phyloP scores from a whole-genome alignment of 2,888 invertebrate species.

The Rotaria socialis region DNA sequence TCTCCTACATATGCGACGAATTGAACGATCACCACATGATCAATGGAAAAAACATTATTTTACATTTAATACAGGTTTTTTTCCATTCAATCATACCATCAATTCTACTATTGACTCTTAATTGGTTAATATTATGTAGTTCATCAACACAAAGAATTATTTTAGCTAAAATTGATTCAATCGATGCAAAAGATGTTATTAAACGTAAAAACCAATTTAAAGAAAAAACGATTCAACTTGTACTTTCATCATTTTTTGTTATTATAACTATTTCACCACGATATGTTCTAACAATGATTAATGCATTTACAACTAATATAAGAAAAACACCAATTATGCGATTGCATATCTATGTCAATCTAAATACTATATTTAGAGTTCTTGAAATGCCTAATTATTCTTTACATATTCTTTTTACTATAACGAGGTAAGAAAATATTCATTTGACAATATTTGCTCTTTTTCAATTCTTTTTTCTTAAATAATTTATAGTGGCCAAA shows the following conservation, averaged over 20 bases:
- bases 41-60: conserved; percentile 37
- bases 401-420: not conserved
- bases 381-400: conserved; percentile 14
- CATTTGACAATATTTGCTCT: not conserved
- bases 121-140: conserved; percentile 38
- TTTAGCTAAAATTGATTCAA: conserved; percentile 37
- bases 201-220: conserved; percentile 46
- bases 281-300: conserved; percentile 39
- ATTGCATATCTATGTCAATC: conserved; percentile 13
- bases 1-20: too few species aligned
- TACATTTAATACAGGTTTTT: conserved; percentile 39
- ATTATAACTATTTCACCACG: conserved; percentile 43
- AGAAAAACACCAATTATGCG: not conserved
- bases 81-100: conserved; percentile 43
- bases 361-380: not conserved
- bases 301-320: not conserved
- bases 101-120: conserved; percentile 38
- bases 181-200: not conserved
- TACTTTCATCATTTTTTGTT: conserved; percentile 44
- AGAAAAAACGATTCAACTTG: conserved; percentile 41
- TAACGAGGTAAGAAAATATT: not conserved
- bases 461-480: not conserved
- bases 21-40: too few species aligned
- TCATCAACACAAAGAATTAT: conserved; percentile 29
- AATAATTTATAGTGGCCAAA: not conserved